Percentiles rank a stretch among this genome's conserved stretches.
Conservation (phyloP, 2,113 vertebrate species). For the Microcebus lehilahytsara region DNA sequence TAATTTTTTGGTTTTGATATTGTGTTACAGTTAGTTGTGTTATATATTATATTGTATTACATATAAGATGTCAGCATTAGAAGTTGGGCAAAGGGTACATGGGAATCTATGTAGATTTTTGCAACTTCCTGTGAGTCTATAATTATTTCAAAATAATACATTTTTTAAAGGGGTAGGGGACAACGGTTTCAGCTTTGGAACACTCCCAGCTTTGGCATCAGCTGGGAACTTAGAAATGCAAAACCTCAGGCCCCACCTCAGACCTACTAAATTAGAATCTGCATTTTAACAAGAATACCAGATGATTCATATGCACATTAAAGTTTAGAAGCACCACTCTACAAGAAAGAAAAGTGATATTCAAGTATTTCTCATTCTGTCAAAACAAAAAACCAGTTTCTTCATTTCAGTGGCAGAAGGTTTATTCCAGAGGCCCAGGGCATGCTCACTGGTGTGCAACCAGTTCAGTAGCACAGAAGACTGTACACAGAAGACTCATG, state of each 20-base stretch:
- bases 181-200: background rate
- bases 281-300: constrained; percentile 10
- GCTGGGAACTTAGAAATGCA: background rate
- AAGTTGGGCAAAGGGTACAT: background rate
- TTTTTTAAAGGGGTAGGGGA: background rate
- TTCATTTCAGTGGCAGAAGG: background rate
- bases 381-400: background rate
- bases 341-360: constrained; percentile 21
- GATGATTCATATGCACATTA: background rate
- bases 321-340: background rate
- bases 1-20: background rate
- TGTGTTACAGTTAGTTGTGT: background rate
- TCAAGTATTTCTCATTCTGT: constrained; percentile 14
- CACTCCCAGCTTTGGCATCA: background rate
- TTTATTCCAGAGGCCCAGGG: background rate
- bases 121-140: background rate
- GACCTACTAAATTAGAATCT: constrained; percentile 26
- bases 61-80: background rate
- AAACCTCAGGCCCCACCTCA: background rate
- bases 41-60: background rate
- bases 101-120: background rate
- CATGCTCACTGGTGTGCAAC: background rate
- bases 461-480: background rate
- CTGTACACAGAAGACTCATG: background rate
- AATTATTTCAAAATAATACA: background rate